Conservation (phyloP, 92 coral and sea anemone genomes). For the Porites lobata region DNA sequence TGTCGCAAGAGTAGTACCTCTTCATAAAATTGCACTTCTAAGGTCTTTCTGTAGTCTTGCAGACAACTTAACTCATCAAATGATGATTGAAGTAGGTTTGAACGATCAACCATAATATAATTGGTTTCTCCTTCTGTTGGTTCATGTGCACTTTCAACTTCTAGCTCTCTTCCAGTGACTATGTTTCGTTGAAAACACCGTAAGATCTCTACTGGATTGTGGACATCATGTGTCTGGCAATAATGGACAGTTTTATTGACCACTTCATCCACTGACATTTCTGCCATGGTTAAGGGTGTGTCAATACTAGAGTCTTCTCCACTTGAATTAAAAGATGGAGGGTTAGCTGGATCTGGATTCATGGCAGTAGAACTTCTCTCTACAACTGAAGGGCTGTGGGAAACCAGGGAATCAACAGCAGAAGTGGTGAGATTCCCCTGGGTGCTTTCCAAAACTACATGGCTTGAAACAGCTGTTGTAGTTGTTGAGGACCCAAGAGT, state of each 20-base stretch:
- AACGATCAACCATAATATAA: conserved; percentile 48
- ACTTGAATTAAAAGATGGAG: background rate
- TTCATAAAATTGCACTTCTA: conserved; percentile 70
- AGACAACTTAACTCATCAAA: conserved; percentile 55
- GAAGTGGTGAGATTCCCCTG: no score
- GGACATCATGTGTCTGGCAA: conserved; percentile 24
- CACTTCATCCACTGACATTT: conserved; percentile 62
- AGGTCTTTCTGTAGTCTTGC: conserved; percentile 47
- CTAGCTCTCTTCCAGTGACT: conserved; percentile 59
- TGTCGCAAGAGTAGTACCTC: conserved; percentile 17
- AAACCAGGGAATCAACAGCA: no score
- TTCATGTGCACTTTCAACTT: conserved; percentile 31
- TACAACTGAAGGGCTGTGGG: no score
- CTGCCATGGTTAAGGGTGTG: no score
- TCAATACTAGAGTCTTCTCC: background rate
- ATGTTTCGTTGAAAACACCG: conserved; percentile 45
- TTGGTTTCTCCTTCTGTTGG: conserved; percentile 41
- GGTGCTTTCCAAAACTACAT: background rate
- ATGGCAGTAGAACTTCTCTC: conserved; percentile 12
- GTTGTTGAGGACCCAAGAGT: background rate
- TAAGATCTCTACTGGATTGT: conserved; percentile 55
- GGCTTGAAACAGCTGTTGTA: conserved; percentile 1
- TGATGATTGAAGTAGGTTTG: conserved; percentile 38
- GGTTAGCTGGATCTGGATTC: conserved; percentile 21
- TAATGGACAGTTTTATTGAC: conserved; percentile 41